A percentile compares a stretch with the other conserved stretches of the same genome.
phyloP scores from a whole-genome alignment of 2,113 vertebrate genomes.

The Chionodraco myersi region DNA sequence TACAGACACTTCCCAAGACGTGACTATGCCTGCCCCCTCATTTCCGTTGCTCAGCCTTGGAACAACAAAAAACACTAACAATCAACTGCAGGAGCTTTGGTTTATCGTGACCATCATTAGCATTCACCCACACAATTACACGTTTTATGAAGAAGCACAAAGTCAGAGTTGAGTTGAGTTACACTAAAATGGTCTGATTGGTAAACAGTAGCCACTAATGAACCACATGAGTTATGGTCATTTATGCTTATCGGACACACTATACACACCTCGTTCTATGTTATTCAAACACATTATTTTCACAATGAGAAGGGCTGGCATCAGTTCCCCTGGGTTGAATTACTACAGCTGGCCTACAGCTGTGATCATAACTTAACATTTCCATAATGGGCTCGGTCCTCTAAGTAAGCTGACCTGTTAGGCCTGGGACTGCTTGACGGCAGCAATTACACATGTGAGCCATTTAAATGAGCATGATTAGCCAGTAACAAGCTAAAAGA shows the following conservation, averaged over 20 bases:
- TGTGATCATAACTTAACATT: slow-evolving; percentile 79
- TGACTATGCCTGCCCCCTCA: slow-evolving; percentile 7
- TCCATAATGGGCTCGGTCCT: slow-evolving; percentile 69
- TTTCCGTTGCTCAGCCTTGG: background rate
- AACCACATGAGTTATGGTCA: slow-evolving; percentile 69
- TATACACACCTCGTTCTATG: slow-evolving; percentile 42
- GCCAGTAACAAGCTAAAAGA: slow-evolving; percentile 73
- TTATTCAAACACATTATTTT: slow-evolving; percentile 77
- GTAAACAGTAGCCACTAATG: slow-evolving; percentile 63
- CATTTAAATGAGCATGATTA: slow-evolving; percentile 76
- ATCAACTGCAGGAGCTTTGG: slow-evolving; percentile 20
- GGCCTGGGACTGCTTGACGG: slow-evolving; percentile 69
- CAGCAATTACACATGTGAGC: slow-evolving; percentile 78
- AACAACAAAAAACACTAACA: slow-evolving; percentile 29
- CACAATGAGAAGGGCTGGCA: slow-evolving; percentile 56
- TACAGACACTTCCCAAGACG: slow-evolving; percentile 46
- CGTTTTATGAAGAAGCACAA: slow-evolving; percentile 27
- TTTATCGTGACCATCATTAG: slow-evolving; percentile 58
- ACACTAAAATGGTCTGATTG: slow-evolving; percentile 49
- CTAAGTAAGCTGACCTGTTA: slow-evolving; percentile 75
- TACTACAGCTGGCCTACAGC: slow-evolving; percentile 75
- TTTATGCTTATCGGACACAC: slow-evolving; percentile 61
- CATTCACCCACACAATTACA: slow-evolving; percentile 46
- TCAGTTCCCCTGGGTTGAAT: slow-evolving; percentile 67
- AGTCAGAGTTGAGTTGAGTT: slow-evolving; percentile 25